Evolutionary conservation across 2,113 vertebrate genomes (phyloP).

Genomic region (Thinocorus orbignyianus): DNA sequence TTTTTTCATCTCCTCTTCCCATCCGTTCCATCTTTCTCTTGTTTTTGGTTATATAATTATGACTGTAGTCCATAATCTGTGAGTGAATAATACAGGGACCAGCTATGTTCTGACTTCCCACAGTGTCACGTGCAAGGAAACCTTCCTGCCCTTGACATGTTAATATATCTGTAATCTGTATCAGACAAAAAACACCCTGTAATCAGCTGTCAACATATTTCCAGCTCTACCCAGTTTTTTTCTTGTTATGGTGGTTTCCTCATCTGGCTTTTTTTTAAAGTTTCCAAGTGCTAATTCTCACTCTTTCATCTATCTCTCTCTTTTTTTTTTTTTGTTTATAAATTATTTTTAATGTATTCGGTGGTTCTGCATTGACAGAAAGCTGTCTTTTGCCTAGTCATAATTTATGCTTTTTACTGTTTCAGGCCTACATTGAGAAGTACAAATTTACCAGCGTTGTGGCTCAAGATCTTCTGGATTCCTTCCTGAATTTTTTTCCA

Average conservation of each 20-base stretch:
- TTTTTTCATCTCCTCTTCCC: neutral
- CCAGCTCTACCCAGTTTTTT: neutral
- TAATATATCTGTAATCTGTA: neutral
- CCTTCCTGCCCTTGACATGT: neutral
- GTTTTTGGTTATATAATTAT: neutral
- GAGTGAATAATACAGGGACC: neutral
- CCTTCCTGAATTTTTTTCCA: constrained; percentile 90
- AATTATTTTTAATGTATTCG: neutral
- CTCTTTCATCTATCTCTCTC: neutral
- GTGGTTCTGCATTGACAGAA: neutral
- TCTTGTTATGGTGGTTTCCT: neutral
- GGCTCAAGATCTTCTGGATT: constrained; percentile 92
- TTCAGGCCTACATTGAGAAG: constrained; percentile 91
- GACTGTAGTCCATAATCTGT: neutral
- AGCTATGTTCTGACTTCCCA: neutral
- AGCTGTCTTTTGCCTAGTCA: neutral
- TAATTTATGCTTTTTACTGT: neutral
- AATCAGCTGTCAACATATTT: neutral
- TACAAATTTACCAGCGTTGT: constrained; percentile 93
- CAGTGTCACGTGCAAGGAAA: neutral
- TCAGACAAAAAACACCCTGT: neutral
- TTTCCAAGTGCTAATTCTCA: neutral
- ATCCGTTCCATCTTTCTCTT: neutral
- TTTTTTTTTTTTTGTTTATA: neutral
- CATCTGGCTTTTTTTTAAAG: neutral